Conservation (phyloP, 2,888 invertebrate genomes). For the Cartodere bifasciata region DNA sequence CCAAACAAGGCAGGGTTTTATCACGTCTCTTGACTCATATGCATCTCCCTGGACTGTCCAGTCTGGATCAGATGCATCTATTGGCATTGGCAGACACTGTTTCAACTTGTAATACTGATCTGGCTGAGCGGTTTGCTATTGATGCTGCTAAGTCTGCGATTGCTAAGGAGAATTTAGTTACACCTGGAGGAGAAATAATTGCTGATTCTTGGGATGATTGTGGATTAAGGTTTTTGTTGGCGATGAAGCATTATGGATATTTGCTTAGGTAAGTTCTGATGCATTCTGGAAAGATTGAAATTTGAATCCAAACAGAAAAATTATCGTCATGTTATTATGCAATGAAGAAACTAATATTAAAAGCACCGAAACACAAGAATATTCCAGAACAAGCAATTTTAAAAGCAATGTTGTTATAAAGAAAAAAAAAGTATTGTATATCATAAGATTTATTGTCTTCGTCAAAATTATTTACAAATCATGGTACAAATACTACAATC, state of each 20-base stretch:
- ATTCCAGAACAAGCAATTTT: too few species aligned
- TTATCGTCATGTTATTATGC: too few species aligned
- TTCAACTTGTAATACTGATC: constrained; percentile 80
- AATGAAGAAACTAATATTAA: too few species aligned
- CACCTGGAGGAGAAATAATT: constrained; percentile 42
- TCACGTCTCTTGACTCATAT: constrained; percentile 89
- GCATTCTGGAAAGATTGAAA: too few species aligned
- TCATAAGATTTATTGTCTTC: too few species aligned
- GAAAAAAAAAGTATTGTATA: too few species aligned
- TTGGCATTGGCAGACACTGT: constrained; percentile 98
- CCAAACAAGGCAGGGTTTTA: constrained; percentile 65
- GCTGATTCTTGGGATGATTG: constrained; percentile 90
- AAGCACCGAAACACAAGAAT: too few species aligned
- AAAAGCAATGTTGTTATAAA: too few species aligned
- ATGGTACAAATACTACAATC: too few species aligned
- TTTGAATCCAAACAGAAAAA: too few species aligned
- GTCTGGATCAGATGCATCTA: constrained; percentile 98
- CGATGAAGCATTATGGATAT: constrained; percentile 97
- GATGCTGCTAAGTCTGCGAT: constrained; percentile 54
- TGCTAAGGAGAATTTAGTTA: constrained; percentile 49
- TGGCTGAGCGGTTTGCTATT: constrained; percentile 68
- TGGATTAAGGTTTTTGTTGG: constrained; percentile 86
- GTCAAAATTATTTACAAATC: too few species aligned
- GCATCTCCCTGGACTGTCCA: constrained; percentile 86
- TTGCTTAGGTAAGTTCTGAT: constrained; percentile 41